Evolutionary conservation across 2,113 vertebrate genomes (phyloP), one percentile per base, ranked within the genome.

Genomic region (Sapajus apella): DNA sequence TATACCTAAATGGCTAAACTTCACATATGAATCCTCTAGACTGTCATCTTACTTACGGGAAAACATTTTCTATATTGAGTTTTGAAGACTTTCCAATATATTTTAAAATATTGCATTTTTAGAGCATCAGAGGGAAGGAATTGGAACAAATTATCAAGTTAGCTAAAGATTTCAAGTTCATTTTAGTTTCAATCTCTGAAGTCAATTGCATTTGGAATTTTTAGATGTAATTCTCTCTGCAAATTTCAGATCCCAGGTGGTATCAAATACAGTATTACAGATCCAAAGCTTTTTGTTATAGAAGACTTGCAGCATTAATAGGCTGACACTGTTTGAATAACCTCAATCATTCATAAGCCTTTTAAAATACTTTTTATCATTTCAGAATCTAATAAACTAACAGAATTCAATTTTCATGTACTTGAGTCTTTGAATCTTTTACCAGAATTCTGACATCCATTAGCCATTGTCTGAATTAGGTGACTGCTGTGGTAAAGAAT

Each of bases 361-460:
- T 92, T 97, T 95, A 96, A 98, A 80, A 87, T 72, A 32, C 43
- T 55, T 98, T 97, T 97, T 98, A 95, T 94, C 37, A 66, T 96
- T 97, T 86, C 77, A 32, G 40, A 96, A 43, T 96, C 92, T 97
- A 97, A 98, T 92, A 98, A 97, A 97, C 95, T 96, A 97, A 96
- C 32, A 97, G 18, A 97, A 95, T 97, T 97, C 98, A 97, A 86
- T 50, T 95, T 98, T 97, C 91, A 40, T 47, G 11, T 37, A 94
- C 64, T 96, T 94, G 82, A 93, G 61, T 83, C 47, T 97, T 96
- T 97, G 93, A 96, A 96, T 96, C 50, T 96, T 72, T 87, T 95
- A 98, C 37, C 66, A 98, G 93, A 98, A 97, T 96, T 87, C 92
- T 72, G 12, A 92, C 32, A 88, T 77, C 35, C 96, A 91, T 97